phyloP scores from a whole-genome alignment of 37 sponge, comb jelly and placozoan species.

The Dysidea cf. avara region DNA sequence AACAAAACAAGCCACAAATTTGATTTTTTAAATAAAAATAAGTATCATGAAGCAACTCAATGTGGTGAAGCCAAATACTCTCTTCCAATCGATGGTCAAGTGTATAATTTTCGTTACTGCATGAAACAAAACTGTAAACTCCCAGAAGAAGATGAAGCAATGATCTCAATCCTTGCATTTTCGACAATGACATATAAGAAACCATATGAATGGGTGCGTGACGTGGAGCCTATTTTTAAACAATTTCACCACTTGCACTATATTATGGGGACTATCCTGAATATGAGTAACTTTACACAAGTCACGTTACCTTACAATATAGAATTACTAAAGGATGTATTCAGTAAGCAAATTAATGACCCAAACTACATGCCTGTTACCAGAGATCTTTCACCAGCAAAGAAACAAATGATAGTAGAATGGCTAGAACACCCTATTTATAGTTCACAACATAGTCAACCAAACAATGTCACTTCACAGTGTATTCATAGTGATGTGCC shows the following conservation, averaged over 20 bases:
- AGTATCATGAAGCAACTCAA: not conserved
- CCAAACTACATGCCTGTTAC: constrained; percentile 74
- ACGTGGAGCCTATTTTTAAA: constrained; percentile 30
- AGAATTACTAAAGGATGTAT: constrained; percentile 1
- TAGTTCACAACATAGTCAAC: not conserved
- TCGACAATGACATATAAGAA: not conserved
- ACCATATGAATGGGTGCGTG: constrained; percentile 13
- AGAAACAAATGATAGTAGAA: constrained; percentile 23
- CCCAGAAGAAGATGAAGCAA: no score
- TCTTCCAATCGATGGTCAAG: constrained; percentile 11
- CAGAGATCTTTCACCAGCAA: constrained; percentile 52
- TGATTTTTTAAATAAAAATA: no score
- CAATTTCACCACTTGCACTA: constrained; percentile 24
- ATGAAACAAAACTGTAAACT: not conserved
- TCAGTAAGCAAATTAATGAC: constrained; percentile 29
- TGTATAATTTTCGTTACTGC: constrained; percentile 13
- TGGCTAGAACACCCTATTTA: constrained; percentile 21
- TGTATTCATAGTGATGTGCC: not conserved
- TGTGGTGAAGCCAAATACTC: no score
- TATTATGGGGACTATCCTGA: constrained; percentile 50
- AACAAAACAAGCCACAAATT: no score
- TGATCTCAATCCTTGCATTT: constrained; percentile 1
- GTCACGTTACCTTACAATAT: constrained; percentile 32
- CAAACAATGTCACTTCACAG: not conserved
- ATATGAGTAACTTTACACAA: constrained; percentile 33